These are phyloP conservation scores for Acanthornis magna DNA, from an alignment of 2,797 vertebrate genomes.

Conservation along the genomic window DNA sequence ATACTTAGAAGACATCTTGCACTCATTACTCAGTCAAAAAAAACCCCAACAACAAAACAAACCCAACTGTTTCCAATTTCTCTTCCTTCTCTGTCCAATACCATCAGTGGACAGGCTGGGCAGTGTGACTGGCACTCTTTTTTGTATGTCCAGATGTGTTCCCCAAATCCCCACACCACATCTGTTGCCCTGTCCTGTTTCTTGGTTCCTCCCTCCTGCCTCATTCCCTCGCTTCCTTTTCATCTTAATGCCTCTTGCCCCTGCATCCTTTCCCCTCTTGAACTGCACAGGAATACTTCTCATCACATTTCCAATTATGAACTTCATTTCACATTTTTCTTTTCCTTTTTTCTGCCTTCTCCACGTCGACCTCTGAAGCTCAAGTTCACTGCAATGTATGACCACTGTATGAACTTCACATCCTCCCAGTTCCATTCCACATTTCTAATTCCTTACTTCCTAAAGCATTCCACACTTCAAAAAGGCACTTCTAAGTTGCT, in stretches of 20 bases:
- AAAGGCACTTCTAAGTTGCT: neutral
- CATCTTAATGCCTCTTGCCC: neutral
- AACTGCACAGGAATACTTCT: neutral
- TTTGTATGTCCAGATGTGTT: neutral
- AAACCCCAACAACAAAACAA: neutral
- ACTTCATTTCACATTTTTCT: neutral
- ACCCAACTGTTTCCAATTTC: neutral
- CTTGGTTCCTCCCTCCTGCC: neutral
- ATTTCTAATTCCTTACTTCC: neutral
- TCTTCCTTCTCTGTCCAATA: neutral
- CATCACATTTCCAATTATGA: neutral
- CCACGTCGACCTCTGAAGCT: neutral
- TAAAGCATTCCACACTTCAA: neutral
- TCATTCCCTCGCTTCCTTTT: neutral
- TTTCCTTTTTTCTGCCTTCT: neutral
- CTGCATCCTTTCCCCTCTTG: neutral
- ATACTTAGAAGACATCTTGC: neutral
- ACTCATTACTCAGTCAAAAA: neutral
- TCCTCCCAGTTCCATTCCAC: neutral
- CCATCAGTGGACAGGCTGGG: neutral
- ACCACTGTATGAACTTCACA: neutral
- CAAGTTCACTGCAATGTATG: neutral
- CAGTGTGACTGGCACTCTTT: neutral
- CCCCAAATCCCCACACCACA: neutral
- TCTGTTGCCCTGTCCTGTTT: neutral